A percentile compares a stretch with the other conserved stretches of the same genome.
These are phyloP conservation scores for Allobates femoralis DNA, from an alignment of 2,797 vertebrate genomes.

Conservation along the genomic window DNA sequence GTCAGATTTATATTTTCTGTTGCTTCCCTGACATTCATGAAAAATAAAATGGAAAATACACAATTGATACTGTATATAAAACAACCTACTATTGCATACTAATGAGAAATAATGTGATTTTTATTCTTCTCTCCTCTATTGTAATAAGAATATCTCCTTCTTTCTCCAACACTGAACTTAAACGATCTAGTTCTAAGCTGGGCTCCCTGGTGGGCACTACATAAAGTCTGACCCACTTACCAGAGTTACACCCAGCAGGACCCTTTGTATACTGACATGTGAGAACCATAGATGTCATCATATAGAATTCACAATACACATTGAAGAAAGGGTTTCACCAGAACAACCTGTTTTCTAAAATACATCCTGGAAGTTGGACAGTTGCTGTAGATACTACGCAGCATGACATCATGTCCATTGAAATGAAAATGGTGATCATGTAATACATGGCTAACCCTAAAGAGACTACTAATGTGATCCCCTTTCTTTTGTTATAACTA, in stretches of 20 bases:
- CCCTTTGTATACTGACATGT: not conserved
- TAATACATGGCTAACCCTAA: not conserved
- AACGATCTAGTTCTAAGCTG: not conserved
- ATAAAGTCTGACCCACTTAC: slow-evolving; percentile 10
- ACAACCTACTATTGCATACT: not conserved
- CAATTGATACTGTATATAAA: not conserved
- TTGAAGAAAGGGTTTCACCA: not conserved
- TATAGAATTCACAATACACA: not conserved
- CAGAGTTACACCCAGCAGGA: not conserved
- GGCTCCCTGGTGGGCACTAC: not conserved
- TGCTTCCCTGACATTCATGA: no score
- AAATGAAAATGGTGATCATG: not conserved
- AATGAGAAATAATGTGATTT: not conserved
- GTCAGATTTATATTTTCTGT: no score
- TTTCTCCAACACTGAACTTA: not conserved
- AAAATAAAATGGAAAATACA: not conserved
- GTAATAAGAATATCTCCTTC: not conserved
- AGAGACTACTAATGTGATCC: not conserved
- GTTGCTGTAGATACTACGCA: not conserved
- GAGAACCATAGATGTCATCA: not conserved
- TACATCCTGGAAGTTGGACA: not conserved
- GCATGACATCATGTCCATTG: not conserved
- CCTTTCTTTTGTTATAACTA: no score
- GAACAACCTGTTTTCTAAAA: not conserved
- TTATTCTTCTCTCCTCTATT: not conserved